Evolutionary conservation across 2,797 vertebrate species (phyloP).

Genomic region (Syngnathus rostellatus): DNA sequence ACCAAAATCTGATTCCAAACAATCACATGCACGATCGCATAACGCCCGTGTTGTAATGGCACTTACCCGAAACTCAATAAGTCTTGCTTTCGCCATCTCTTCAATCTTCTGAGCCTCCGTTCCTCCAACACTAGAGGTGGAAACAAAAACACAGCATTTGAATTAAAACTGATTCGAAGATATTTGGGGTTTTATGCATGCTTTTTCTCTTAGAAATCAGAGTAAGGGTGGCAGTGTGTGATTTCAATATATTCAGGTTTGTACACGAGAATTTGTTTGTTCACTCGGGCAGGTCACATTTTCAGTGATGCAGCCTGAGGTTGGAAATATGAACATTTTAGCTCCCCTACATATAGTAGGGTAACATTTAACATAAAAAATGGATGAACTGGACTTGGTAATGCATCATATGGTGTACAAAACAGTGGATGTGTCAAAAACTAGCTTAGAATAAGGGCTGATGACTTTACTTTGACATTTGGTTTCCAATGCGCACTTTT

Average conservation of each 20-base stretch:
- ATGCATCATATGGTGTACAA: no score
- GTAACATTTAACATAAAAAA: not conserved
- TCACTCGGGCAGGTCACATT: not conserved
- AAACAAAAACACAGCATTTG: conserved; percentile 3
- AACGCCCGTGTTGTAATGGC: not conserved
- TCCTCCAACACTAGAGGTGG: conserved; percentile 70
- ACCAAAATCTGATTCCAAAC: not conserved
- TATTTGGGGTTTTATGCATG: not conserved
- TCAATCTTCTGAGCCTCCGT: conserved; percentile 80
- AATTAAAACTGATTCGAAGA: conserved; percentile 1
- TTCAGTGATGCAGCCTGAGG: not conserved
- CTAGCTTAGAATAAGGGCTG: no score
- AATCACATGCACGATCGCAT: no score
- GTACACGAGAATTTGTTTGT: not conserved
- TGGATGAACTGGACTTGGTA: no score
- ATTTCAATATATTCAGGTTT: not conserved
- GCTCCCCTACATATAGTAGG: not conserved
- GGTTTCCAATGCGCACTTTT: not conserved
- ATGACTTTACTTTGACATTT: no score
- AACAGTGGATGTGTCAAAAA: no score
- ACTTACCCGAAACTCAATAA: conserved; percentile 86
- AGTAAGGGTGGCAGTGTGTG: no score
- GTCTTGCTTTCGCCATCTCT: conserved; percentile 93
- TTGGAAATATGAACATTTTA: not conserved
- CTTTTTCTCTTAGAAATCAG: no score